phyloP scores from a whole-genome alignment of 2,113 vertebrate genomes.

The Oncorhynchus masou region DNA sequence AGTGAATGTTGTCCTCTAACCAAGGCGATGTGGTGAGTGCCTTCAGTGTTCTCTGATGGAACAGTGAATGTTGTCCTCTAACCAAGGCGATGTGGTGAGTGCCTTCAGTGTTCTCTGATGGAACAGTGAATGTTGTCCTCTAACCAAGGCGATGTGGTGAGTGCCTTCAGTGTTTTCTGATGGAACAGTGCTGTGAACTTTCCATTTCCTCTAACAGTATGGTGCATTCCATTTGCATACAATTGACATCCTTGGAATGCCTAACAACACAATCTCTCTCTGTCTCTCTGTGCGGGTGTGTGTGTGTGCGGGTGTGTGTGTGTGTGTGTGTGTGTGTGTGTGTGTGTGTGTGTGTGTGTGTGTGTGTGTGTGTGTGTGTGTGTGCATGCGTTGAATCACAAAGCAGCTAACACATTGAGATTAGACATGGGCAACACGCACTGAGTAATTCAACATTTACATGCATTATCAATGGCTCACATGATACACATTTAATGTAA shows the following conservation, averaged over 20 bases:
- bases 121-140: too few relatives aligned
- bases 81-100: constrained; percentile 11
- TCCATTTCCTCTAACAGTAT: constrained; percentile 35
- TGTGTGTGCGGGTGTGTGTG: too few relatives aligned
- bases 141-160: constrained; percentile 15
- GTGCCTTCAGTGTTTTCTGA: background rate
- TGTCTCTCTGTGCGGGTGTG: background rate
- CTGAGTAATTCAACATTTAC: too few relatives aligned
- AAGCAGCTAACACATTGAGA: too few relatives aligned
- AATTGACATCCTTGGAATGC: background rate
- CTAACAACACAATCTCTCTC: too few relatives aligned
- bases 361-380: background rate
- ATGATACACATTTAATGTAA: too few relatives aligned
- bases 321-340: background rate
- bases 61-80: constrained; percentile 3
- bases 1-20: constrained; percentile 13
- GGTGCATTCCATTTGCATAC: constrained; percentile 24
- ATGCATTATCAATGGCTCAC: too few relatives aligned
- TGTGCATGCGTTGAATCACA: background rate
- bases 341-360: background rate
- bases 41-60: background rate
- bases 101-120: background rate
- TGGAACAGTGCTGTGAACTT: constrained; percentile 31
- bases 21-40: constrained; percentile 3
- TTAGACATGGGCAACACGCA: too few relatives aligned